These are phyloP conservation scores for Cistogaster globosa DNA, from an alignment of 2,888 invertebrate species.

Conservation along the genomic window DNA sequence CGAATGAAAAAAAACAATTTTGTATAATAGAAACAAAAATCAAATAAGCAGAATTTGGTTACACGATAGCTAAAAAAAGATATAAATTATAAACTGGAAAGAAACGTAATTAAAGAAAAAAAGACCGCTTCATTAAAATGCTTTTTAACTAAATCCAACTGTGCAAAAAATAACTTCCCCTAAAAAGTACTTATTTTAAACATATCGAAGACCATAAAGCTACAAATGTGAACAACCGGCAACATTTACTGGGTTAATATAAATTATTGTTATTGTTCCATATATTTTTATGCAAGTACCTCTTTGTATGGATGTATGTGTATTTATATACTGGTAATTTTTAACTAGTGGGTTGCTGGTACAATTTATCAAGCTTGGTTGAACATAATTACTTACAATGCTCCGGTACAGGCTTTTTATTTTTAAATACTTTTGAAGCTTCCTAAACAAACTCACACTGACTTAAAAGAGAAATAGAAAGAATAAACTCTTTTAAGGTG, in stretches of 20 bases:
- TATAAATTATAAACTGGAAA: too few relatives aligned
- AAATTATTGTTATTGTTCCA: background rate
- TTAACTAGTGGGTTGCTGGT: slow-evolving; percentile 43
- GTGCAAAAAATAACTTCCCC: background rate
- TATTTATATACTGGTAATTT: background rate
- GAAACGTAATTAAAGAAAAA: too few relatives aligned
- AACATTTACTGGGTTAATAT: slow-evolving; percentile 27
- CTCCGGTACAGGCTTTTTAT: background rate
- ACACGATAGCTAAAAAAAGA: too few relatives aligned
- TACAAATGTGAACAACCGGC: slow-evolving; percentile 27
- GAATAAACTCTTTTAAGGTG: background rate
- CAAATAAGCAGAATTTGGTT: too few relatives aligned
- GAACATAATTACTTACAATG: slow-evolving; percentile 64
- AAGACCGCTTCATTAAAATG: too few relatives aligned
- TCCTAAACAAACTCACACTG: background rate
- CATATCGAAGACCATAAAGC: background rate
- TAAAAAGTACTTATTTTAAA: background rate
- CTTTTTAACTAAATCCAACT: background rate
- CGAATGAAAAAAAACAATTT: too few relatives aligned
- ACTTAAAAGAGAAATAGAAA: slow-evolving; percentile 8
- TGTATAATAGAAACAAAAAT: too few relatives aligned
- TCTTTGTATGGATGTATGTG: background rate
- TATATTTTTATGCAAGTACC: background rate
- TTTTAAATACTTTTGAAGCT: slow-evolving; percentile 4
- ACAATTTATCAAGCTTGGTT: slow-evolving; percentile 55